Evolutionary conservation across 2,797 vertebrate species (phyloP).

Genomic region (Limosa lapponica): DNA sequence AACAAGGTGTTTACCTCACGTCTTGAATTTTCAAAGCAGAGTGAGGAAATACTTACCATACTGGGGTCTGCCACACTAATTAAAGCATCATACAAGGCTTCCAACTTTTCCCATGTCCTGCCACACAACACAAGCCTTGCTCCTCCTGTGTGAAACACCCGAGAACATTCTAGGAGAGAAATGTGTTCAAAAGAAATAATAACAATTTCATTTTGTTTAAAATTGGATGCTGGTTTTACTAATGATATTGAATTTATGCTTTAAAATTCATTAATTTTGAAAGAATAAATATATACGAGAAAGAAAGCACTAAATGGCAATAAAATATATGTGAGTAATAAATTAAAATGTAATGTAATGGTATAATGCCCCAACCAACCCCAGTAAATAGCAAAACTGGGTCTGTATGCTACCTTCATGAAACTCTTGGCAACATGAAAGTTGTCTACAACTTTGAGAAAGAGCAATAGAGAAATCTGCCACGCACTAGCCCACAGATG

Average conservation of each 20-base stretch:
- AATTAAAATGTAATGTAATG: not conserved
- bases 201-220: not conserved
- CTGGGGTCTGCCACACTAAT: conserved; percentile 86
- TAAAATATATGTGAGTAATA: not conserved
- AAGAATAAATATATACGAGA: not conserved
- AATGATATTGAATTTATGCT: not conserved
- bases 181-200: not conserved
- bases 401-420: not conserved
- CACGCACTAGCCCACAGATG: not conserved
- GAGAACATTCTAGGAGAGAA: conserved; percentile 86
- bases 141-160: conserved; percentile 89
- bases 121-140: conserved; percentile 93
- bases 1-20: not conserved
- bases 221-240: not conserved
- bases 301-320: not conserved
- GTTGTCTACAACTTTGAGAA: not conserved
- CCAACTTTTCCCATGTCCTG: conserved; percentile 89
- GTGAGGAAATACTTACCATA: conserved; percentile 77
- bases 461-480: not conserved
- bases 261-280: not conserved
- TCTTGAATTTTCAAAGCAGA: not conserved
- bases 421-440: not conserved
- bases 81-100: conserved; percentile 87
- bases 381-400: not conserved
- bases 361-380: not conserved